Evolutionary conservation across 37 sponge, comb jelly and placozoan species (phyloP).

Genomic region (Mnemiopsis leidyi): DNA sequence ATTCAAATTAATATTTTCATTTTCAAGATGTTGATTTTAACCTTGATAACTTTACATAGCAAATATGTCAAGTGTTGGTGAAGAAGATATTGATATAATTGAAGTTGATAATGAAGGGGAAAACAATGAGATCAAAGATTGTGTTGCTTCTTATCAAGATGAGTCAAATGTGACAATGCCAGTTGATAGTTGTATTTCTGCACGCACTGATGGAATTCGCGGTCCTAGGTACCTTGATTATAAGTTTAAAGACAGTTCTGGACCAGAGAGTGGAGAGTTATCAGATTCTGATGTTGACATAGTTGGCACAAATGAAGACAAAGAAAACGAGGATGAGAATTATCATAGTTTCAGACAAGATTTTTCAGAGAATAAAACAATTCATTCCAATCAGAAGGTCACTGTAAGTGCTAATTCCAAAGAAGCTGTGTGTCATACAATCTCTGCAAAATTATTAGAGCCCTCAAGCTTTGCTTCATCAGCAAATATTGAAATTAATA

Average conservation of each 20-base stretch:
- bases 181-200: background rate
- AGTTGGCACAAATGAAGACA: background rate
- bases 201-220: constrained; percentile 48
- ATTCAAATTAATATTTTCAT: no score
- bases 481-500: background rate
- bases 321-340: background rate
- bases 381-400: no score
- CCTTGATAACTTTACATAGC: no score
- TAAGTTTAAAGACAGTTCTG: background rate
- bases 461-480: background rate
- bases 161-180: background rate
- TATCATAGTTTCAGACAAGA: no score
- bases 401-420: background rate
- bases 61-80: background rate
- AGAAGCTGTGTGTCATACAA: background rate
- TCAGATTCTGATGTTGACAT: background rate
- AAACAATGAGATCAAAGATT: background rate
- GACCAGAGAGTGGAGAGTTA: background rate
- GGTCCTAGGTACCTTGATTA: constrained; percentile 6
- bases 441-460: background rate
- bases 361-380: no score
- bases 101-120: no score
- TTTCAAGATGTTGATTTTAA: no score
- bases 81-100: background rate
- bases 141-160: background rate